Conservation (phyloP, 1,140 invertebrate species). For the Micrasema minimum region DNA sequence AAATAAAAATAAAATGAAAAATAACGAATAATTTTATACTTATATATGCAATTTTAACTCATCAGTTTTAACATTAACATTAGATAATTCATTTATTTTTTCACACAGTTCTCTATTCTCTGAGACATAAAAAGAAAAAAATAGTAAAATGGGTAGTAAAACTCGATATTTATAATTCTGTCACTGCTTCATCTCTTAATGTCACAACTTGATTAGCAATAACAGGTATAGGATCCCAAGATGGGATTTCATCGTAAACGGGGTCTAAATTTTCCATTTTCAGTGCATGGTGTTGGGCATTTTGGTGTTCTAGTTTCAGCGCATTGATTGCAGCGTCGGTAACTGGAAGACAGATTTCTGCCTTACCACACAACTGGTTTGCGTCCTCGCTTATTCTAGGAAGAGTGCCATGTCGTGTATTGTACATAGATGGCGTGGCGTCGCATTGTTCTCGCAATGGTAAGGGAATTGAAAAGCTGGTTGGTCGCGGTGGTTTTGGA, state of each 20-base stretch:
- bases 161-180: conserved; percentile 65
- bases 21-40: no score
- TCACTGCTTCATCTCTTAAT: conserved; percentile 63
- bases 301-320: conserved; percentile 55
- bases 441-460: conserved; percentile 25
- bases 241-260: conserved; percentile 65
- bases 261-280: conserved; percentile 56
- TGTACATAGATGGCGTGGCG: conserved; percentile 38
- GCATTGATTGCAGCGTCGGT: conserved; percentile 59
- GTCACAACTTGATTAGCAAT: conserved; percentile 61
- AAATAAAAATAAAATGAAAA: no score
- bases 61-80: no score
- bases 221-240: conserved; percentile 61
- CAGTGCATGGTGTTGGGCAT: conserved; percentile 15
- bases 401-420: conserved; percentile 22
- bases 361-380: conserved; percentile 25
- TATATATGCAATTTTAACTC: no score
- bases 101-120: no score
- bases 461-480: conserved; percentile 37
- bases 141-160: no score
- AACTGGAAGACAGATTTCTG: conserved; percentile 45
- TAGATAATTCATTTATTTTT: no score
- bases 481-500: conserved; percentile 50
- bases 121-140: no score
- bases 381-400: conserved; percentile 16